Conservation (phyloP, 2,888 invertebrate genomes). For the Drosophila seclusa region DNA sequence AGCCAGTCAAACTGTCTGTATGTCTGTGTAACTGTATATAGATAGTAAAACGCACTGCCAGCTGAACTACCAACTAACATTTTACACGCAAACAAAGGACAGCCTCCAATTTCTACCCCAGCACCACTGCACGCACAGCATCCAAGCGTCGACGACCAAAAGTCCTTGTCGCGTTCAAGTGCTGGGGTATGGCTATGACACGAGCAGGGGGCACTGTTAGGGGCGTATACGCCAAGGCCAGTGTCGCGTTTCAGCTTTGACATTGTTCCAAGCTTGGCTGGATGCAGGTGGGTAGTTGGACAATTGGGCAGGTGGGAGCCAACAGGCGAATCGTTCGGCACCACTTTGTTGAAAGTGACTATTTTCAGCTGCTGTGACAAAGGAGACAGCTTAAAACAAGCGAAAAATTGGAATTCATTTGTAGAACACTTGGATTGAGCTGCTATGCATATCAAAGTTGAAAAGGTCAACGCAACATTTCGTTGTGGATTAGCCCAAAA, state of each 20-base stretch:
- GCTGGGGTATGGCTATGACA: conserved; percentile 3
- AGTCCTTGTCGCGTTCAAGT: conserved; percentile 53
- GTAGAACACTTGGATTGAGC: conserved; percentile 25
- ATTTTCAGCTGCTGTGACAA: conserved; percentile 18
- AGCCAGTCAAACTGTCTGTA: conserved; percentile 35
- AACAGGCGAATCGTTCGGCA: neutral
- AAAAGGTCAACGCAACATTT: conserved; percentile 2
- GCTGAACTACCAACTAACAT: conserved; percentile 57
- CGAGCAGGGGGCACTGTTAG: neutral
- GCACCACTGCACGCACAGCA: conserved; percentile 28
- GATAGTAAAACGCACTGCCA: conserved; percentile 49
- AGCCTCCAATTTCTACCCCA: neutral
- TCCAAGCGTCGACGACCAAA: conserved; percentile 32
- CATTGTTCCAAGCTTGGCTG: conserved; percentile 35
- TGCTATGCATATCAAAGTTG: conserved; percentile 10
- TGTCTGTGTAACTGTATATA: conserved; percentile 25
- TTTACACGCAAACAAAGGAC: conserved; percentile 46
- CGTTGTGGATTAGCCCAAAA: neutral
- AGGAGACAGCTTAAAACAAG: conserved; percentile 21
- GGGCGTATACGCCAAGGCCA: conserved; percentile 53
- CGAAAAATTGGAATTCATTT: conserved; percentile 56
- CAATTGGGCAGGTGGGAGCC: conserved; percentile 10
- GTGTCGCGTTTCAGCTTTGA: conserved; percentile 25
- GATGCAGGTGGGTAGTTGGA: neutral
- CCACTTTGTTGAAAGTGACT: conserved; percentile 27